Evolutionary conservation across 1,140 invertebrate species (phyloP).

Genomic region (Bombus balteatus): DNA sequence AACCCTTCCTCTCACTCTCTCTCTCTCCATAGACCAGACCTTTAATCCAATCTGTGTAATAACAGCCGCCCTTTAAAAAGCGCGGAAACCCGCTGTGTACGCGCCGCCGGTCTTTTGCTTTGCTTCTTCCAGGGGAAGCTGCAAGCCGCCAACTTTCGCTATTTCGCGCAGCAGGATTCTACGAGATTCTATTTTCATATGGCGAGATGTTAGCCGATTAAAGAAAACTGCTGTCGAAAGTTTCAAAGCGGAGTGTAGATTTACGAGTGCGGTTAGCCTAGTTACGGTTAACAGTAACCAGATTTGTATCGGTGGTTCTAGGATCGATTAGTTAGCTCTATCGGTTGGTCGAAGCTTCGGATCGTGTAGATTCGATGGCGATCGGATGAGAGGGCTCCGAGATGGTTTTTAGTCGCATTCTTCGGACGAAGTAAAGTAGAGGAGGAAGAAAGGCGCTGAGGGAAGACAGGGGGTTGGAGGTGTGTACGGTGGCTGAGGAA

Average conservation of each 20-base stretch:
- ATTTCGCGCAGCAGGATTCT: background rate
- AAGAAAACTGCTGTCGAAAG: too few species aligned
- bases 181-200: background rate
- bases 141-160: background rate
- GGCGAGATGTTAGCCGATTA: too few species aligned
- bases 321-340: background rate
- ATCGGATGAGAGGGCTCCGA: background rate
- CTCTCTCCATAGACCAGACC: conserved; percentile 64
- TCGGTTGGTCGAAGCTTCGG: background rate
- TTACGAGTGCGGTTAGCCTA: too few species aligned
- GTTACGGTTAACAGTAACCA: too few species aligned
- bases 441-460: background rate
- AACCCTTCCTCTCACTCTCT: background rate
- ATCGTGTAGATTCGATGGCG: background rate
- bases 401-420: conserved; percentile 19
- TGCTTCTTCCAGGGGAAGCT: background rate
- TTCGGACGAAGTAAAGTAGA: background rate
- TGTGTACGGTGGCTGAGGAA: background rate
- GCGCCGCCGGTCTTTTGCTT: conserved; percentile 39
- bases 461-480: background rate
- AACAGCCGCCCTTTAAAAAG: conserved; percentile 74
- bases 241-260: too few species aligned
- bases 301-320: background rate
- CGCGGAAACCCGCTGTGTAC: conserved; percentile 46
- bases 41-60: conserved; percentile 78